Base-by-base conservation (phyloP, 2,113 vertebrate species). In the Paracanthobrama guichenoti region DNA sequence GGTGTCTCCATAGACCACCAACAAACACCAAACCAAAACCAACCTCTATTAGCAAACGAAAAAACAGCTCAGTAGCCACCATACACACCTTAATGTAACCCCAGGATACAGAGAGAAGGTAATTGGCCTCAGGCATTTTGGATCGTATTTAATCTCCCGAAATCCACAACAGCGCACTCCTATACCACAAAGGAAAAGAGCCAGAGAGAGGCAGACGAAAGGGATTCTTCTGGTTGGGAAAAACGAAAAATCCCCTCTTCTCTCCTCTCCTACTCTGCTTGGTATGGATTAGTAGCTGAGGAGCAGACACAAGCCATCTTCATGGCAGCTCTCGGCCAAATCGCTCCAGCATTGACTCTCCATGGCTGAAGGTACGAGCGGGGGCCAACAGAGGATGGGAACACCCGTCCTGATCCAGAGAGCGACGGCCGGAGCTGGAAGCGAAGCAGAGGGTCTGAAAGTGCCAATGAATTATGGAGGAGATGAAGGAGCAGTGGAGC, bases 81-180 rank as follows among this genome's bases (percentile, higher is more conserved):
- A 77, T 91, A 94, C 94, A 88, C 93, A 95, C 95, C 95, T 95
- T 95, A 88, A 95, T 95, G 90, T 95, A 95, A 91, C 94, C 94
- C 94, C 95, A 95, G 86, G 94, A 95, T 88, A 95, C 95, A 72
- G 94, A 94, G 88, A 95, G 93, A 90, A 95, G 92, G 91, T 95
- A 95, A 90, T 95, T 95, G 64, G 93, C 94, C 92, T 95, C 94
- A 93, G 94, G 94, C 95, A 95, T 95, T 94, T 94, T 94, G 94
- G 94, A 94, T 89, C 90, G 60, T 92, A 93, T 92, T 90, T 93
- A 85, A 88, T 85, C 90, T 91, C 83, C 92, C 89, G 82, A 73
- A 87, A 81, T 82, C 84, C 83, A 86, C 74, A 77, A 77, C 22
- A 83, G 84, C 84, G 85, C 86, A 87, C 71, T 81, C 48, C 77